Conservation (phyloP, 2,888 invertebrate species). For the Amphipoea oculea region DNA sequence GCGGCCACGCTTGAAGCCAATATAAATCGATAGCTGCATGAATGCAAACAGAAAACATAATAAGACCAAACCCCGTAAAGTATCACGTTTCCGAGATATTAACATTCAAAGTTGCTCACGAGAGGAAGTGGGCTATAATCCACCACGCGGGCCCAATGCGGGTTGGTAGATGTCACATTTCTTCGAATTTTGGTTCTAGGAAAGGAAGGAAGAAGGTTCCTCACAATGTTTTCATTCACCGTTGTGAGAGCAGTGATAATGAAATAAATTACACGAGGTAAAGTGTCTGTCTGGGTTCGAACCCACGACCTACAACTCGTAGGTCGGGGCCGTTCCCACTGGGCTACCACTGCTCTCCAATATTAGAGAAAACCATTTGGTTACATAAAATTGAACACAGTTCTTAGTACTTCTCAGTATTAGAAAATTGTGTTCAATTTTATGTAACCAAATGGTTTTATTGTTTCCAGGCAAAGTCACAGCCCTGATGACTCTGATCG, state of each 20-base stretch:
- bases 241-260: not conserved
- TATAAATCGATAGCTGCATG: no score
- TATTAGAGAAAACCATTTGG: not conserved
- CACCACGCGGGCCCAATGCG: no score
- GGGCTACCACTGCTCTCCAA: not conserved
- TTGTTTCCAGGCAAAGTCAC: conserved; percentile 31
- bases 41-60: no score
- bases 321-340: no score
- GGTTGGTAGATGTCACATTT: not conserved
- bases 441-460: conserved; percentile 16
- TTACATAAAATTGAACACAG: not conserved
- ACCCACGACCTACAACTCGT: not conserved
- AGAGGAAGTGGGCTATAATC: not conserved
- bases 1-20: no score
- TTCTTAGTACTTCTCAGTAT: not conserved
- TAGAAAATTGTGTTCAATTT: not conserved
- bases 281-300: not conserved
- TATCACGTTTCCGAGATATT: no score
- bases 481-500: conserved; percentile 15
- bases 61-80: no score
- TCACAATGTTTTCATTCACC: not conserved
- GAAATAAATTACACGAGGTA: not conserved
- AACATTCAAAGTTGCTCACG: no score
- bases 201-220: not conserved
- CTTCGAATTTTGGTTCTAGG: not conserved